Percentiles rank a stretch among this genome's conserved stretches.
Evolutionary conservation across 1,140 invertebrate genomes (phyloP).

Genomic region (Papilio aristodemus): DNA sequence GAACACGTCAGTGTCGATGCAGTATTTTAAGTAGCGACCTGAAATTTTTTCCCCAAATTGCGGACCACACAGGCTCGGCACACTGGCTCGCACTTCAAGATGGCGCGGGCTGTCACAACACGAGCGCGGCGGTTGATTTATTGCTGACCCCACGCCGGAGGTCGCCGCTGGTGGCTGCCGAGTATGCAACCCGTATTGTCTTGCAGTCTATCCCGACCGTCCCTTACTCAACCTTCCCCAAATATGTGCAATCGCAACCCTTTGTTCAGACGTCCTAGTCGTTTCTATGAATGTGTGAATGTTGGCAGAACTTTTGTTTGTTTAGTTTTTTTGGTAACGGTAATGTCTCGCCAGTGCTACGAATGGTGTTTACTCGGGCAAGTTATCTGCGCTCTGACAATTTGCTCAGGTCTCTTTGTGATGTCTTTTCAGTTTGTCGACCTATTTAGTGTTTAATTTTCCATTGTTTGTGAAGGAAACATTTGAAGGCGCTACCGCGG

Average conservation of each 20-base stretch:
- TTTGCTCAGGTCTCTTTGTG: conserved; percentile 26
- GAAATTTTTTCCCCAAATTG: conserved; percentile 31
- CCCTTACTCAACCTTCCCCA: neutral
- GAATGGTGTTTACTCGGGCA: neutral
- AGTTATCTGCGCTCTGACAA: conserved; percentile 12
- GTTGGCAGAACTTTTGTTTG: neutral
- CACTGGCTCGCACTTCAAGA: conserved; percentile 40
- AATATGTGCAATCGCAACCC: neutral
- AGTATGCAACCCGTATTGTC: neutral
- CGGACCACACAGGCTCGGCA: conserved; percentile 46
- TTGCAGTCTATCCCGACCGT: neutral
- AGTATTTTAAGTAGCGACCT: conserved; percentile 17
- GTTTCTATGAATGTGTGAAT: neutral
- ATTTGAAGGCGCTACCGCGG: conserved; percentile 7
- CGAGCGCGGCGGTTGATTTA: conserved; percentile 34
- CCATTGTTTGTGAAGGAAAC: conserved; percentile 24
- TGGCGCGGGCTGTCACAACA: conserved; percentile 34
- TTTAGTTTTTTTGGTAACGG: conserved; percentile 8
- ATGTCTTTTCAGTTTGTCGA: conserved; percentile 10
- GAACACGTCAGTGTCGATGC: conserved; percentile 12
- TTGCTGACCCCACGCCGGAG: conserved; percentile 31
- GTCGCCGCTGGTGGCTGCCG: conserved; percentile 15
- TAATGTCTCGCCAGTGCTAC: neutral
- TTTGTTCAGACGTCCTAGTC: neutral
- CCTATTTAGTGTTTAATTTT: conserved; percentile 11